Conservation (phyloP, 92 coral and sea anemone genomes). For the Zoanthus sansibaricus region DNA sequence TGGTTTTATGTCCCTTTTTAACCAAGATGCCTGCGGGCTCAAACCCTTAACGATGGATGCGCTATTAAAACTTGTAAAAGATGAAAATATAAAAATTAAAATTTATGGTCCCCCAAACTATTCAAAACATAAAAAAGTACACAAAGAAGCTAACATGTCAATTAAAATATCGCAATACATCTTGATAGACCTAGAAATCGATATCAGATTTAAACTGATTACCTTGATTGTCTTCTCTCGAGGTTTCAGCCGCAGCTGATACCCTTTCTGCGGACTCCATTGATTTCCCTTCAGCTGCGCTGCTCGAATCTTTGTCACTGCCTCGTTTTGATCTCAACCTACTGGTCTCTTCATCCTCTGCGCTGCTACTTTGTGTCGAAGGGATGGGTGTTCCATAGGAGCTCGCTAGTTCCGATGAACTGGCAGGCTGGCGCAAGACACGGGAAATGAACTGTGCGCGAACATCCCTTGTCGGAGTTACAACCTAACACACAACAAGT, state of each 20-base stretch:
- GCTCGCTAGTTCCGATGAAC: constrained; percentile 34
- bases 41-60: background rate
- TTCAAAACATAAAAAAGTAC: no score
- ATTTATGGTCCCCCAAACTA: no score
- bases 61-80: no score
- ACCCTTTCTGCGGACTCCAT: constrained; percentile 44
- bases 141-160: no score
- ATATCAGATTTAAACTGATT: background rate
- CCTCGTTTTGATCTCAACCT: constrained; percentile 42
- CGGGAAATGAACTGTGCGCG: constrained; percentile 97
- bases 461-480: constrained; percentile 81
- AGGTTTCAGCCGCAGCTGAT: constrained; percentile 18
- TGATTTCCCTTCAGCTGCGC: constrained; percentile 57
- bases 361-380: constrained; percentile 72
- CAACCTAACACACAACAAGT: constrained; percentile 42
- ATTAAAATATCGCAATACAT: no score
- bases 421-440: constrained; percentile 75
- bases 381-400: constrained; percentile 18
- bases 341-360: constrained; percentile 71
- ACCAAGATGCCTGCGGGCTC: background rate
- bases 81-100: no score
- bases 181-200: background rate
- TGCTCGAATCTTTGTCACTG: constrained; percentile 67
- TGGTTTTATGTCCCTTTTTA: background rate
- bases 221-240: constrained; percentile 52